A percentile compares a stretch with the other conserved stretches of the same genome.
Evolutionary conservation across 30 jellyfish, hydroid and myxozoan species (phyloP).

Genomic region (Turritopsis rubra): DNA sequence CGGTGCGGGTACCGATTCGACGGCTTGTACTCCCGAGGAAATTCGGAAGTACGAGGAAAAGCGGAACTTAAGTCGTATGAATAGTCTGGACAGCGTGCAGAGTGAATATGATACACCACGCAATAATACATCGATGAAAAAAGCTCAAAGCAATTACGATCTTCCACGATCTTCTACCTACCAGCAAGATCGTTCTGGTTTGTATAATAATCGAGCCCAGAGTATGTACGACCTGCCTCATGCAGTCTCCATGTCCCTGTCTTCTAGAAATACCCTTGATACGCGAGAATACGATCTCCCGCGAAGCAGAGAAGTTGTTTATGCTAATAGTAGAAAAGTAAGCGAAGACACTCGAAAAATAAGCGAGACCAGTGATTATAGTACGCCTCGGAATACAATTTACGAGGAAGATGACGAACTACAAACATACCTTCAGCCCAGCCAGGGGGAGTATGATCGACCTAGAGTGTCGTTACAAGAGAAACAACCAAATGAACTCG

Average conservation of each 20-base stretch:
- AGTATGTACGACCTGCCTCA: constrained; percentile 1
- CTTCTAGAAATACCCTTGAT: neutral
- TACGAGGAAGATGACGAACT: neutral
- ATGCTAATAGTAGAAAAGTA: neutral
- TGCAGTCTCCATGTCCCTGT: neutral
- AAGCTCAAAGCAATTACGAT: constrained; percentile 5
- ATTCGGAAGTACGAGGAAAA: neutral
- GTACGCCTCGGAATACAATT: constrained; percentile 15
- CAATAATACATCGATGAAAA: neutral
- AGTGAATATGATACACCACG: constrained; percentile 20
- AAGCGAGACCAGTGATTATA: constrained; percentile 13
- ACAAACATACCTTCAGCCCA: neutral
- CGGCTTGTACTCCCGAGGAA: constrained; percentile 8
- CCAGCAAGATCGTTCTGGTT: neutral
- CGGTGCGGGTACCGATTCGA: constrained; percentile 9
- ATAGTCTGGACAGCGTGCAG: constrained; percentile 5
- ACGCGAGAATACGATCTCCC: constrained; percentile 11
- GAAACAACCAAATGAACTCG: neutral
- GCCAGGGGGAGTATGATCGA: neutral
- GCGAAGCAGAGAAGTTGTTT: neutral
- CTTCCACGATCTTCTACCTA: constrained; percentile 7
- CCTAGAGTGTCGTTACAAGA: constrained; percentile 5
- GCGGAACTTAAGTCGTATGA: neutral
- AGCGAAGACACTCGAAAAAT: neutral
- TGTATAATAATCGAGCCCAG: neutral